phyloP scores from a whole-genome alignment of 2,797 vertebrate species.

The Avahi laniger region DNA sequence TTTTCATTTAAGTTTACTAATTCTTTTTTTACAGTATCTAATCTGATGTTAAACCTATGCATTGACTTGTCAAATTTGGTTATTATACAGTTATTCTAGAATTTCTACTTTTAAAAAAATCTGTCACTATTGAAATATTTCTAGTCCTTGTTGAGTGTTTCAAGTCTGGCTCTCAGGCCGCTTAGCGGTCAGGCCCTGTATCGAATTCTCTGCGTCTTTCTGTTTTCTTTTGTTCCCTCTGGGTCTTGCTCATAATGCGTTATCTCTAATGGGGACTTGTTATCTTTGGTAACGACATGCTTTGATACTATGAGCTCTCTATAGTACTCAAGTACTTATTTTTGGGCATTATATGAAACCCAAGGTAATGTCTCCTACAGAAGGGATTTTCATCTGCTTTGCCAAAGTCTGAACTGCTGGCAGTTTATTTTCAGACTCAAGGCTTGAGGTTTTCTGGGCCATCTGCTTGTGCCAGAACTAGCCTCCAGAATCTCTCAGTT shows the following conservation, averaged over 20 bases:
- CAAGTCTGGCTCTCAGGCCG: not conserved
- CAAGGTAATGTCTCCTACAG: not conserved
- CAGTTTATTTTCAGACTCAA: not conserved
- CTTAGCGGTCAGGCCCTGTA: rapidly evolving
- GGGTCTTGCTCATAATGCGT: not conserved
- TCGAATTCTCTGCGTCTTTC: not conserved
- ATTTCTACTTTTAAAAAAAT: not conserved
- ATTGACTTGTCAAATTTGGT: not conserved
- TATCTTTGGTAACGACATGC: no score
- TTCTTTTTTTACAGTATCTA: not conserved
- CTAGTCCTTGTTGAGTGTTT: not conserved
- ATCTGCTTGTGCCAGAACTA: not conserved
- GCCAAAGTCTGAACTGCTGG: not conserved
- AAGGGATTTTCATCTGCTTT: not conserved
- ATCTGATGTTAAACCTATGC: not conserved
- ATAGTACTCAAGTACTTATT: not conserved
- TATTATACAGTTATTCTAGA: not conserved
- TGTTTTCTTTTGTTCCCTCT: not conserved
- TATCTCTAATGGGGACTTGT: not conserved
- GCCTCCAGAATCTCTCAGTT: not conserved
- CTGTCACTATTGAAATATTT: not conserved
- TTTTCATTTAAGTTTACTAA: not conserved
- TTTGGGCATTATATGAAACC: not conserved
- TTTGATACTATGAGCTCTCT: not conserved
- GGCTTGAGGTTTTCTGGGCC: not conserved